These are phyloP conservation scores for Hermaeophaga mercurialis DNA, from an alignment of 2,888 invertebrate genomes.

Conservation along the genomic window DNA sequence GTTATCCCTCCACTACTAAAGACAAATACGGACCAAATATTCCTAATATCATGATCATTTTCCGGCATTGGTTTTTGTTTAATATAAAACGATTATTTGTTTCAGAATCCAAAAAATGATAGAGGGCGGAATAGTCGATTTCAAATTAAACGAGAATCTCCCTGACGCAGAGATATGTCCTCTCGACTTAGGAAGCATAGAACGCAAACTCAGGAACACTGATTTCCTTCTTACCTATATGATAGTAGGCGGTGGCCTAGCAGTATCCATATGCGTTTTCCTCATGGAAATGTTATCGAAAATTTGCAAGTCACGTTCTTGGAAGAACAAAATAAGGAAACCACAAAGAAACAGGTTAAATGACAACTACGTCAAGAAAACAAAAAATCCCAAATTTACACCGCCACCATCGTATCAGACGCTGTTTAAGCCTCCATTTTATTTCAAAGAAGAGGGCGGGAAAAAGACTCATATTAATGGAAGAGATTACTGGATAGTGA, in stretches of 20 bases:
- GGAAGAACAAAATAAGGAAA: constrained; percentile 12
- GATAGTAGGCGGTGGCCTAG: constrained; percentile 73
- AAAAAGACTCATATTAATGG: constrained; percentile 71
- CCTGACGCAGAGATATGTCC: constrained; percentile 83
- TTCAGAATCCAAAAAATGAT: constrained; percentile 70
- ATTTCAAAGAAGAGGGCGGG: constrained; percentile 49
- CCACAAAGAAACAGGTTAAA: constrained; percentile 13
- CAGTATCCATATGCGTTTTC: constrained; percentile 68
- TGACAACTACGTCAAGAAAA: constrained; percentile 6
- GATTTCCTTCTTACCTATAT: constrained; percentile 82
- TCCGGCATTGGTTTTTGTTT: no score
- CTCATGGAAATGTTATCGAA: constrained; percentile 63
- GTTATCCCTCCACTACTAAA: no score
- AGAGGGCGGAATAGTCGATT: constrained; percentile 77
- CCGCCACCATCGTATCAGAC: constrained; percentile 73
- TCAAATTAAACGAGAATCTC: constrained; percentile 65
- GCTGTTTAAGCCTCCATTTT: constrained; percentile 58
- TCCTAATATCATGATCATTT: no score
- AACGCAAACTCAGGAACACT: constrained; percentile 74
- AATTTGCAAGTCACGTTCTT: constrained; percentile 10
- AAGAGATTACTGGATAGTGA: constrained; percentile 74
- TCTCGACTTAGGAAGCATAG: constrained; percentile 78
- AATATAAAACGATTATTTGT: constrained; percentile 39
- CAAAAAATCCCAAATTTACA: not conserved
- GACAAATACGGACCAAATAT: no score